Base-by-base conservation (phyloP, 1,140 invertebrate species). In the Aphidius ervi region DNA sequence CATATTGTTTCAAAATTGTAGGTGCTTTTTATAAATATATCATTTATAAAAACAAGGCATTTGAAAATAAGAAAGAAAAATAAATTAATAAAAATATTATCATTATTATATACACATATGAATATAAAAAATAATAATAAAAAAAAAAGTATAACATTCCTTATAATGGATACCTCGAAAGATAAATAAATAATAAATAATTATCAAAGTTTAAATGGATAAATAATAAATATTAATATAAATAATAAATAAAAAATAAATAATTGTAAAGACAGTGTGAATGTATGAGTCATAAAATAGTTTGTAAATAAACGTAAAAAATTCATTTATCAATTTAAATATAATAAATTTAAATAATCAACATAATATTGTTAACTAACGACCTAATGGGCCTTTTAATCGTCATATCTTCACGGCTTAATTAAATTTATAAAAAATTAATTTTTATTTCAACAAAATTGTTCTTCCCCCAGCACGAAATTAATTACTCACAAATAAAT, bases 21-120 rank as follows among this genome's bases (percentile, higher is more conserved):
- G 63, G 73, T 61, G 75, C 74, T 76, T 77, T 77, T 77, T 74
- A 77, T 69, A 76, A 75, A 73, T 66, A 66, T 67, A 74, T 71
- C 75, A 69, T 70, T 68, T 63, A 67, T 66, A 31, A 16, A 52
- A 52, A 62, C 47, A 54, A 42, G 67, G 57, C 61, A 67, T 63
- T 39, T 52, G 2, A 40, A 31, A n/a, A 31, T 52, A n/a, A 9
- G 3, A 37, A 43, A 43, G 9, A 31, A 52, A 37, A 37, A 64
- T 63, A 64, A 54, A 71, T 68, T 55, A 61, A 55, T 39, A 53
- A 53, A 20, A 46, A 31, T 39, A 59, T 59, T 49, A 59, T 48
- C 7, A 39, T 54, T 54, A 45, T 23, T 48, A 65, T 48, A 65
- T 56, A 60, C 45, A 62, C 59, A 61, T 31, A 59, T 66, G 46